phyloP scores from a whole-genome alignment of 2,888 invertebrate species.

The Protophormia terraenovae region DNA sequence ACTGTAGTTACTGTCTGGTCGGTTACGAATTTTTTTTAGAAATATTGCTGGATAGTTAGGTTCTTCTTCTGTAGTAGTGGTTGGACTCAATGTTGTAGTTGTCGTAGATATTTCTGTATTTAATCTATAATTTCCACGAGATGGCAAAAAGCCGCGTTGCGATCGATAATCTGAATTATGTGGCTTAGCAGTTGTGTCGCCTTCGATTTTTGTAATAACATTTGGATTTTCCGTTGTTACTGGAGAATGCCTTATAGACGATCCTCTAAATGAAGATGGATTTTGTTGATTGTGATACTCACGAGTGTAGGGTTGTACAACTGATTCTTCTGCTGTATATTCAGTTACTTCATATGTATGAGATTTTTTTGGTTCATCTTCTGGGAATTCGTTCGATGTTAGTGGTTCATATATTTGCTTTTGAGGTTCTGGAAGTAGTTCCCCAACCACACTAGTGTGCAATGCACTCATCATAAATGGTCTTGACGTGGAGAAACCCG shows the following conservation, averaged over 20 bases:
- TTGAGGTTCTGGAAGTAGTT: conserved; percentile 74
- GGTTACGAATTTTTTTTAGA: conserved; percentile 73
- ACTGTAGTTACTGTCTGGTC: conserved; percentile 39
- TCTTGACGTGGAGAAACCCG: conserved; percentile 69
- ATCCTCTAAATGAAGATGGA: neutral
- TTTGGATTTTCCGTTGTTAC: conserved; percentile 18
- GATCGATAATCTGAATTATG: conserved; percentile 25
- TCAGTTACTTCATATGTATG: conserved; percentile 78
- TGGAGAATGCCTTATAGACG: neutral
- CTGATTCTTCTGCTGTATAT: conserved; percentile 76
- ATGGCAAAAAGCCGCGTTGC: conserved; percentile 18
- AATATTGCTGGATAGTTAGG: conserved; percentile 78
- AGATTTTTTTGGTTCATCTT: conserved; percentile 57
- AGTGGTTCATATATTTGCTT: conserved; percentile 67
- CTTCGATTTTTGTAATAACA: conserved; percentile 5
- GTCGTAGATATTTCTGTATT: conserved; percentile 1
- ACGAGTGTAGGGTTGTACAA: conserved; percentile 62
- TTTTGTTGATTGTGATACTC: conserved; percentile 68
- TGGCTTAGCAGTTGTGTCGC: neutral
- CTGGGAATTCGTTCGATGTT: conserved; percentile 62
- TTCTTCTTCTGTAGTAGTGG: conserved; percentile 72
- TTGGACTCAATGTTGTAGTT: neutral
- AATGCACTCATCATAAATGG: conserved; percentile 74
- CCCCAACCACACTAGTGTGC: conserved; percentile 74
- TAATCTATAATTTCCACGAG: neutral